Evolutionary conservation across 2,888 invertebrate species (phyloP).

Genomic region (Formica aserva): DNA sequence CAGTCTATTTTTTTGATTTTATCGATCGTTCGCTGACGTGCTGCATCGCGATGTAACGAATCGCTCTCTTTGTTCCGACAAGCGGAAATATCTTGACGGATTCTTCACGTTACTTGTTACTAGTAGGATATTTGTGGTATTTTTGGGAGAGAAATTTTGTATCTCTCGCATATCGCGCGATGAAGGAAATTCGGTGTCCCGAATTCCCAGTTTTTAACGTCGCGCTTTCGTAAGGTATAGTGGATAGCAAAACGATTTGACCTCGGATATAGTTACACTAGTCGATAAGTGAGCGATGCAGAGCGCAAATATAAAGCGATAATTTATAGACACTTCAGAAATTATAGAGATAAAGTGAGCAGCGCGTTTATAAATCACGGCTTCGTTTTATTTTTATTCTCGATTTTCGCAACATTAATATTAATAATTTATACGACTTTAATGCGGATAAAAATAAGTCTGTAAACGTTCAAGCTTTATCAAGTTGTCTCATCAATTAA

Average conservation of each 20-base stretch:
- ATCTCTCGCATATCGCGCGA: constrained; percentile 7
- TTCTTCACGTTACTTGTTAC: constrained; percentile 36
- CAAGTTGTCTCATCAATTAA: neutral
- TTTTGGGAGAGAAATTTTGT: neutral
- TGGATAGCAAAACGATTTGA: constrained; percentile 3
- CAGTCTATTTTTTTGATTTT: constrained; percentile 21
- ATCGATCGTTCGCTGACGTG: constrained; percentile 31
- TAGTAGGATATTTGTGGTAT: constrained; percentile 25
- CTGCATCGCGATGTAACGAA: constrained; percentile 27
- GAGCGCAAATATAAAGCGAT: neutral
- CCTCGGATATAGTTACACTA: neutral
- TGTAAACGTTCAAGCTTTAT: neutral
- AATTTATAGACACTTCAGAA: neutral
- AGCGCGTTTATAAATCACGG: neutral
- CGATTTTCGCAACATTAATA: neutral
- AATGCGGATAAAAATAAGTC: neutral
- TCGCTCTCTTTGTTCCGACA: constrained; percentile 37
- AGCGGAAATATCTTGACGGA: constrained; percentile 50
- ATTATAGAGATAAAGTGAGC: neutral
- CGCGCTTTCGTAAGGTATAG: neutral
- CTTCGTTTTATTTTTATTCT: neutral
- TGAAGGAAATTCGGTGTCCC: neutral
- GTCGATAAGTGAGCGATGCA: constrained; percentile 10
- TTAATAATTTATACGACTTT: neutral
- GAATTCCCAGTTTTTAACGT: neutral